Evolutionary conservation across 2,888 invertebrate genomes (phyloP).

Genomic region (Drosophila algonquin): DNA sequence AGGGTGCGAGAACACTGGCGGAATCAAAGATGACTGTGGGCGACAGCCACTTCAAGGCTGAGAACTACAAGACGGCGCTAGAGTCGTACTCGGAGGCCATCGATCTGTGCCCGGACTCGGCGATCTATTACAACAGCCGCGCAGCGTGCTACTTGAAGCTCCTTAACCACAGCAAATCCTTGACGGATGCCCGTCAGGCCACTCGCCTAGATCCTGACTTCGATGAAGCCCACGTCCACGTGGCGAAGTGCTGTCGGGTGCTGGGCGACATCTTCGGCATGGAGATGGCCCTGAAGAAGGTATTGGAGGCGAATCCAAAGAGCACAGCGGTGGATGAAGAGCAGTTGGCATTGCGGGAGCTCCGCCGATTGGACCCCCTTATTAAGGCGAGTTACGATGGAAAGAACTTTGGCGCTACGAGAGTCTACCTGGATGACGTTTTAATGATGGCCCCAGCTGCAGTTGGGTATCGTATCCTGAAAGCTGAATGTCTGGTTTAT

Average conservation of each 20-base stretch:
- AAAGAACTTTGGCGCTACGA: constrained; percentile 78
- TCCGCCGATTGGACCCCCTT: constrained; percentile 89
- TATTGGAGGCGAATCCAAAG: constrained; percentile 88
- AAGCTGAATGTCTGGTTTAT: constrained; percentile 94
- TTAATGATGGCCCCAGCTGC: constrained; percentile 90
- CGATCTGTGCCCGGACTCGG: constrained; percentile 91
- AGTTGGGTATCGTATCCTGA: constrained; percentile 88
- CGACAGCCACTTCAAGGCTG: constrained; percentile 93
- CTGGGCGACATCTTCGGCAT: constrained; percentile 91
- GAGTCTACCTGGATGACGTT: constrained; percentile 94
- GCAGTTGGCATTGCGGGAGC: constrained; percentile 87
- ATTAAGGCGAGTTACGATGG: constrained; percentile 88
- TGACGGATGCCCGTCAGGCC: constrained; percentile 92
- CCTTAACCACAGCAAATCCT: constrained; percentile 91
- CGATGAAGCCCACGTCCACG: constrained; percentile 89
- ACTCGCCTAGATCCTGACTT: constrained; percentile 90
- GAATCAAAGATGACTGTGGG: constrained; percentile 94
- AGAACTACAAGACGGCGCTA: constrained; percentile 94
- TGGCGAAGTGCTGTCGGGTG: constrained; percentile 92
- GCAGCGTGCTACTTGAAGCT: constrained; percentile 97
- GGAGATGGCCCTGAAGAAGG: constrained; percentile 88
- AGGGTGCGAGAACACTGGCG: constrained; percentile 85
- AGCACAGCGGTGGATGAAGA: constrained; percentile 87
- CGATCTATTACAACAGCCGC: constrained; percentile 95
- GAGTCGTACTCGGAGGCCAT: constrained; percentile 94